phyloP scores from a whole-genome alignment of 2,888 invertebrate genomes.

The Epinotia demarniana region DNA sequence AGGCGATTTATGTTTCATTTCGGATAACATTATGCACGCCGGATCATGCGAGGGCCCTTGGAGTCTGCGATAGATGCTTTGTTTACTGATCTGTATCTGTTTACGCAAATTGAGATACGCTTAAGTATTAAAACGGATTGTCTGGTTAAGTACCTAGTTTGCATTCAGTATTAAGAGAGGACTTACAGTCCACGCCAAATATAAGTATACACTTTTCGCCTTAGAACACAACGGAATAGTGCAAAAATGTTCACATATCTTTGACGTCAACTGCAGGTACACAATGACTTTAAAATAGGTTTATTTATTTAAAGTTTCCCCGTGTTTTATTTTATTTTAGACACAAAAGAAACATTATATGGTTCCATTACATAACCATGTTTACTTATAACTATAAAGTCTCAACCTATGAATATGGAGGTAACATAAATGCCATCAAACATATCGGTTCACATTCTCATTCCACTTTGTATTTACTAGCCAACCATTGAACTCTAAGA shows the following conservation, averaged over 20 bases:
- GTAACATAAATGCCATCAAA: not conserved
- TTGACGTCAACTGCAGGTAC: too few relatives aligned
- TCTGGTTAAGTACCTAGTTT: slow-evolving; percentile 1
- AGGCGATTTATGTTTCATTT: slow-evolving; percentile 84
- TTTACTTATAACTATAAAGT: too few relatives aligned
- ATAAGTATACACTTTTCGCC: too few relatives aligned
- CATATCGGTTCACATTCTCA: not conserved
- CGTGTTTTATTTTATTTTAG: not conserved
- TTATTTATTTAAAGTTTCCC: not conserved
- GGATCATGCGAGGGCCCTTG: slow-evolving; percentile 76
- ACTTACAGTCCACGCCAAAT: too few relatives aligned
- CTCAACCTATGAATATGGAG: not conserved
- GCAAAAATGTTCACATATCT: too few relatives aligned
- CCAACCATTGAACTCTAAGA: not conserved
- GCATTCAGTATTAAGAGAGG: slow-evolving; percentile 2
- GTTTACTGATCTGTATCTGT: slow-evolving; percentile 33
- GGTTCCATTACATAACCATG: not conserved
- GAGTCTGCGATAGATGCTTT: slow-evolving; percentile 63
- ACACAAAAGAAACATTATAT: not conserved
- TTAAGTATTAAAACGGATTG: slow-evolving; percentile 9
- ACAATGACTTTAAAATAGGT: too few relatives aligned
- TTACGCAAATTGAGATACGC: slow-evolving; percentile 19
- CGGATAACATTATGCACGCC: slow-evolving; percentile 81
- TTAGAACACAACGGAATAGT: too few relatives aligned
- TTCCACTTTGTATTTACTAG: not conserved